Evolutionary conservation across 2,797 vertebrate genomes (phyloP).

Genomic region (Oreortyx pictus): DNA sequence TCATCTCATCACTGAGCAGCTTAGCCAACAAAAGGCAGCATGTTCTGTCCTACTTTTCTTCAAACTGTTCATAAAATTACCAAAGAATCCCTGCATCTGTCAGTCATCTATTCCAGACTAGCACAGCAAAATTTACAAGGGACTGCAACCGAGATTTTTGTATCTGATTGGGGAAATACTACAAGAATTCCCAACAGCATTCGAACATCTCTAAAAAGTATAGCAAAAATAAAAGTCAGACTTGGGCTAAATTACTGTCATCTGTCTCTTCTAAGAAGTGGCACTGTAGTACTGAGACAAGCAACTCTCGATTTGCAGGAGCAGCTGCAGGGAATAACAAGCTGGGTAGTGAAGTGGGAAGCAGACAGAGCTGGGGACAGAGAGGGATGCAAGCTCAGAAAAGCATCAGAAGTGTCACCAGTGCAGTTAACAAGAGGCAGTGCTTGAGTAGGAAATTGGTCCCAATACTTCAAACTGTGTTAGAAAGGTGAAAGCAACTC

Average conservation of each 20-base stretch:
- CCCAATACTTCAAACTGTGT: not conserved
- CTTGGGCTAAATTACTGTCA: not conserved
- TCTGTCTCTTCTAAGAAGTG: not conserved
- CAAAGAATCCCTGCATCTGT: not conserved
- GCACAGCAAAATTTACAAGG: not conserved
- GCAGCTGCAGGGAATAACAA: not conserved
- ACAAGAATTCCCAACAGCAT: not conserved
- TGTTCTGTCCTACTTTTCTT: not conserved
- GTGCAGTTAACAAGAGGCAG: not conserved
- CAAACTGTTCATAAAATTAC: not conserved
- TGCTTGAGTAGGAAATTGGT: not conserved
- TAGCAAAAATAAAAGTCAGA: constrained; percentile 20
- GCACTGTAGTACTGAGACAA: not conserved
- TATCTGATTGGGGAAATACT: not conserved
- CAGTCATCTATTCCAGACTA: not conserved
- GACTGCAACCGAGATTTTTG: not conserved
- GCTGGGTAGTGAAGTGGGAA: not conserved
- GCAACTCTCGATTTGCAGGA: not conserved
- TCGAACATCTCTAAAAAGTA: not conserved
- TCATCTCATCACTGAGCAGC: not conserved
- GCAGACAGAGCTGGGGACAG: not conserved
- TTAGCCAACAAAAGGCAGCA: not conserved
- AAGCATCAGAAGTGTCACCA: not conserved
- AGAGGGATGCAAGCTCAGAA: not conserved
- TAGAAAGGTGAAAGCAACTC: not conserved